phyloP scores from a whole-genome alignment of 2,113 vertebrate species.

The Opisthocomus hoazin region DNA sequence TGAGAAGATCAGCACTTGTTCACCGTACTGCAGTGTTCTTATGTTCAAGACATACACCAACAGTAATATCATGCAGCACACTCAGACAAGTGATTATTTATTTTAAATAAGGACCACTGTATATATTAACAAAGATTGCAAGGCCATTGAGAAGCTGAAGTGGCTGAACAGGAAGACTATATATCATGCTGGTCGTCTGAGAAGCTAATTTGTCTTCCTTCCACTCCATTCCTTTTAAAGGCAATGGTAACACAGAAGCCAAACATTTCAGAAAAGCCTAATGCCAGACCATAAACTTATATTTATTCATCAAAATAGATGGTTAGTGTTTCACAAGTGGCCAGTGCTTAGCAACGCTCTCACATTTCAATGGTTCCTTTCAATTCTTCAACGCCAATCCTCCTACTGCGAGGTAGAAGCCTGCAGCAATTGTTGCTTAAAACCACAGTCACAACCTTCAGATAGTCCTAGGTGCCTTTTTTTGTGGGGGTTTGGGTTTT shows the following conservation, averaged over 20 bases:
- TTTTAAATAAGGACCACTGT: not conserved
- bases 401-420: not conserved
- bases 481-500: accelerated
- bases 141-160: not conserved
- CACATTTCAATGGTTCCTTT: not conserved
- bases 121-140: not conserved
- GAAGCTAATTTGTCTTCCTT: not conserved
- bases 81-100: not conserved
- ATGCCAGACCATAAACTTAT: not conserved
- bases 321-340: not conserved
- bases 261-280: not conserved
- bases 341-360: not conserved
- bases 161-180: not conserved
- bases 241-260: not conserved
- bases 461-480: not conserved
- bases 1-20: not conserved
- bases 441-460: not conserved
- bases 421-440: not conserved
- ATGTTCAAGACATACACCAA: not conserved
- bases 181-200: not conserved
- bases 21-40: not conserved
- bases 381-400: not conserved
- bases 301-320: not conserved
- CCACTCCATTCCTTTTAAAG: not conserved
- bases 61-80: not conserved